These are phyloP conservation scores for Danaus melanippus DNA, from an alignment of 1,140 invertebrate genomes.

Conservation along the genomic window DNA sequence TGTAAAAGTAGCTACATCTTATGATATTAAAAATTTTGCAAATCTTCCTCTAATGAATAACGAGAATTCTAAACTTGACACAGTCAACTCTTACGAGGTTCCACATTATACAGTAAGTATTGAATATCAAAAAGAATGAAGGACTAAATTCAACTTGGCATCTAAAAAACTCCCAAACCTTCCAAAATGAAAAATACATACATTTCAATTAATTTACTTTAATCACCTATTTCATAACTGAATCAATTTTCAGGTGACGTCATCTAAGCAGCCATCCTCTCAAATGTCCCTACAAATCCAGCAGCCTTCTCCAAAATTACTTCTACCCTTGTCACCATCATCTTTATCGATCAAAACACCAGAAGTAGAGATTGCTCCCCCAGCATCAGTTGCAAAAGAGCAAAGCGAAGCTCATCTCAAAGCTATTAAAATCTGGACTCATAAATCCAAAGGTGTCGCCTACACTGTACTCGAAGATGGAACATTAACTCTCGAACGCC, in stretches of 20 bases:
- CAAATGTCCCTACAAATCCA: neutral
- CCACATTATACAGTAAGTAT: constrained; percentile 62
- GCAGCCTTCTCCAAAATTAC: constrained; percentile 7
- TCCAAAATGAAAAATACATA: too few species aligned
- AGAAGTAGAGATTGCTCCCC: constrained; percentile 33
- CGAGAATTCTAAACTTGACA: constrained; percentile 44
- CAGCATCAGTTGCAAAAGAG: constrained; percentile 28
- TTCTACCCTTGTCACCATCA: constrained; percentile 5
- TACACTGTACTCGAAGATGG: constrained; percentile 62
- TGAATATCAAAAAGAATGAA: constrained; percentile 2
- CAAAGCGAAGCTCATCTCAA: constrained; percentile 61
- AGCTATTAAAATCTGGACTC: constrained; percentile 57
- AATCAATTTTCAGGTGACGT: too few species aligned
- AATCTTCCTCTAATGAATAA: constrained; percentile 55
- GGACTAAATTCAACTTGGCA: neutral
- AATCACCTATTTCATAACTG: too few species aligned
- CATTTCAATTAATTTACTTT: too few species aligned
- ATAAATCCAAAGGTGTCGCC: constrained; percentile 55
- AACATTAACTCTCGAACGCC: constrained; percentile 44
- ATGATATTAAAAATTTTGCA: constrained; percentile 47
- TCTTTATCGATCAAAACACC: constrained; percentile 14
- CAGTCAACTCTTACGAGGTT: constrained; percentile 56
- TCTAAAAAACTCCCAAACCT: neutral
- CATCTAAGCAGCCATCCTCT: constrained; percentile 9
- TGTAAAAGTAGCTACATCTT: constrained; percentile 32